A percentile compares a stretch with the other conserved stretches of the same genome.
Conservation (phyloP, 2,888 invertebrate species). For the Rhagonycha fulva region DNA sequence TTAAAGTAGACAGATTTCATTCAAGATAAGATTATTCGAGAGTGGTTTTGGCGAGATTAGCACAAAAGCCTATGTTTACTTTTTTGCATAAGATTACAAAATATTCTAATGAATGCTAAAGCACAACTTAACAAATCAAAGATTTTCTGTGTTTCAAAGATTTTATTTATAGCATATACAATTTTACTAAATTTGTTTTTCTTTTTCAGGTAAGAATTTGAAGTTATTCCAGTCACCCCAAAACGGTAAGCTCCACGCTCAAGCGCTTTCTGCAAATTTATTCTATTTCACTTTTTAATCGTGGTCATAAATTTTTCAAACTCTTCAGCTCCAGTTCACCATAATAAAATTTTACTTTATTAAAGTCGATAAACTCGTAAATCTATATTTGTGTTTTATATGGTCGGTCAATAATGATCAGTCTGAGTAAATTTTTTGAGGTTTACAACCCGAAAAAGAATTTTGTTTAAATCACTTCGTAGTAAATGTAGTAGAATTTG, state of each 20-base stretch:
- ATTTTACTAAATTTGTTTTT: background rate
- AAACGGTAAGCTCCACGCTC: background rate
- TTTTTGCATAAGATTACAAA: background rate
- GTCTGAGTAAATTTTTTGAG: background rate
- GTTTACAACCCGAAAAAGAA: background rate
- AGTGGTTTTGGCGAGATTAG: conserved; percentile 2
- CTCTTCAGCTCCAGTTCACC: background rate
- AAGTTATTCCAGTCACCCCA: background rate
- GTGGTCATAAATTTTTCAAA: background rate
- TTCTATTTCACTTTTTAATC: background rate
- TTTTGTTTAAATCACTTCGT: background rate
- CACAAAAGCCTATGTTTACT: background rate
- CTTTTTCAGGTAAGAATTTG: background rate
- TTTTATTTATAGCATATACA: background rate
- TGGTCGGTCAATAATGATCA: background rate
- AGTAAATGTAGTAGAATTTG: background rate
- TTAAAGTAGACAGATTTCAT: background rate
- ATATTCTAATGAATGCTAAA: background rate
- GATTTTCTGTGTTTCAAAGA: background rate
- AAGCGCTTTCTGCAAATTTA: background rate
- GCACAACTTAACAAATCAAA: background rate
- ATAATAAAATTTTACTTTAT: background rate
- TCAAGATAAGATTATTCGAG: background rate
- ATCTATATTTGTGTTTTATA: background rate
- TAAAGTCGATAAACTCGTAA: background rate